Conservation (phyloP, 2,888 invertebrate species). For the Lepidochitona cinerea region DNA sequence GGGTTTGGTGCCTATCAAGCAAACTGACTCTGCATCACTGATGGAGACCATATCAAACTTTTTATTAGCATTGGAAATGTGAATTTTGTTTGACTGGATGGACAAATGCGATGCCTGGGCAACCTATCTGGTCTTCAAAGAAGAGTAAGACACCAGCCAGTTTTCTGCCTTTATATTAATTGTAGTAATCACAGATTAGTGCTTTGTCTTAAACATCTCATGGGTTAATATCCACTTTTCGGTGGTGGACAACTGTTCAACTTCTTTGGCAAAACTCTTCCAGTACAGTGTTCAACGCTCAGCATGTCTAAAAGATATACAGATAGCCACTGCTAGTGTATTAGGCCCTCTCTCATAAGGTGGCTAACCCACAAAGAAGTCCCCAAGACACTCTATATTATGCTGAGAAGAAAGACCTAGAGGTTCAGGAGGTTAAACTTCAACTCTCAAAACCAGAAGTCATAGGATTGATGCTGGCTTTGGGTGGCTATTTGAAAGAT, state of each 20-base stretch:
- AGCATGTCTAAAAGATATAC: neutral
- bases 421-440: neutral
- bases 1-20: neutral
- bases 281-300: neutral
- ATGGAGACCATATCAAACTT: neutral
- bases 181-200: neutral
- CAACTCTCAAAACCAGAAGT: too few relatives aligned
- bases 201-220: neutral
- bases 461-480: too few relatives aligned
- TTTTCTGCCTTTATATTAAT: neutral
- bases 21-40: neutral
- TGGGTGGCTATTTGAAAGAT: too few relatives aligned
- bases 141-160: neutral
- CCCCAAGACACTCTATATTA: neutral
- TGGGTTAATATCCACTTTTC: neutral
- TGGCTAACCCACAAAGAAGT: neutral
- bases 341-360: neutral
- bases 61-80: neutral
- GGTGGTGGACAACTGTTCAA: neutral
- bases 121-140: neutral
- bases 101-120: neutral
- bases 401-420: neutral
- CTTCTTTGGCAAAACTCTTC: neutral
- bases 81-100: neutral
- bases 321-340: neutral